Evolutionary conservation across 2,113 vertebrate species (phyloP).

Genomic region (Phoenicopterus ruber): DNA sequence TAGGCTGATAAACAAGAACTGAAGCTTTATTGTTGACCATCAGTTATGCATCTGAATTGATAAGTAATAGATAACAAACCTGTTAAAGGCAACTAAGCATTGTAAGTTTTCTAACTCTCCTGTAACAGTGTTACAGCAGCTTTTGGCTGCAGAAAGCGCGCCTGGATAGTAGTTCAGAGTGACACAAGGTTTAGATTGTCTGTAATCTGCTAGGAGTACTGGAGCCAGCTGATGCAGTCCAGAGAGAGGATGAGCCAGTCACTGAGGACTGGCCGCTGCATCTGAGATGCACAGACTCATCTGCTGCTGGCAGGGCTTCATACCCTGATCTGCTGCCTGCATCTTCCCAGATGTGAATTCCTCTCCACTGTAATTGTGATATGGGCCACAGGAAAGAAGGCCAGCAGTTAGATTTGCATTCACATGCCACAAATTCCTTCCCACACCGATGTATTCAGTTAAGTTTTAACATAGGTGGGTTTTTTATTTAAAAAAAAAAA

Average conservation of each 20-base stretch:
- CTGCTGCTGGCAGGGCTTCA: conserved; percentile 36
- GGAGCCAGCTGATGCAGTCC: conserved; percentile 52
- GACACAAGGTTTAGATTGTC: conserved; percentile 47
- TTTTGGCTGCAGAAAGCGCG: background rate
- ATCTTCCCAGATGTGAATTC: conserved; percentile 64
- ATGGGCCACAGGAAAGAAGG: conserved; percentile 9
- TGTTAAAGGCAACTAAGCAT: background rate
- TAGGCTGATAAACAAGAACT: background rate
- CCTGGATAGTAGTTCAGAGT: conserved; percentile 13
- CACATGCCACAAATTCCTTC: conserved; percentile 39
- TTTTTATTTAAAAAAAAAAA: background rate
- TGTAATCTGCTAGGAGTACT: conserved; percentile 25
- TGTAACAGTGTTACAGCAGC: background rate
- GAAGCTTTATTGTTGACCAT: background rate
- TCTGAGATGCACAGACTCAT: conserved; percentile 22
- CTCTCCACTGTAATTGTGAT: background rate
- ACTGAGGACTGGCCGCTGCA: background rate
- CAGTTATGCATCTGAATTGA: background rate
- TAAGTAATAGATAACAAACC: background rate
- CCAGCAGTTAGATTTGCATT: conserved; percentile 12
- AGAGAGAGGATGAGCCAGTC: conserved; percentile 16
- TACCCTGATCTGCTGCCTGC: conserved; percentile 8
- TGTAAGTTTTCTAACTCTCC: background rate
- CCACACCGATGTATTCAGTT: background rate
- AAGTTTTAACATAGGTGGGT: background rate